Conservation (phyloP, 2,888 invertebrate genomes). For the Orgyia antiqua region DNA sequence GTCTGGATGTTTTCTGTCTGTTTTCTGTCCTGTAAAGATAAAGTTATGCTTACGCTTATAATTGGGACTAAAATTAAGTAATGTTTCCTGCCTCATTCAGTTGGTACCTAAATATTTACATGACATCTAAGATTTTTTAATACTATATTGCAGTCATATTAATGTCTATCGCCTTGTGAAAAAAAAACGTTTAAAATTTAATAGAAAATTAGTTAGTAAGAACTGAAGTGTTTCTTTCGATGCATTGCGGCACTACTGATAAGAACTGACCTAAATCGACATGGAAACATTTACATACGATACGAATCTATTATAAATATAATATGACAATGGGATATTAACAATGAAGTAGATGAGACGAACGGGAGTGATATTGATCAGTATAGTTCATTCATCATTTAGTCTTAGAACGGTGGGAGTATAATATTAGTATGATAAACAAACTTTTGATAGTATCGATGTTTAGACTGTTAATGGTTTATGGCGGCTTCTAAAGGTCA, state of each 20-base stretch:
- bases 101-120: no score
- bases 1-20: no score
- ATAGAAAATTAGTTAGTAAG: no score
- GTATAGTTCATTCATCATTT: slow-evolving; percentile 57
- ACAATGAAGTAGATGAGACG: slow-evolving; percentile 51
- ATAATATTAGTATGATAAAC: slow-evolving; percentile 42
- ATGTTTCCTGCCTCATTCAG: no score
- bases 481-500: slow-evolving; percentile 15
- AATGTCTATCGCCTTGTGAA: no score
- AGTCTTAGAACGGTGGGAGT: slow-evolving; percentile 28
- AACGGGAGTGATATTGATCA: slow-evolving; percentile 42
- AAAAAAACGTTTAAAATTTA: no score
- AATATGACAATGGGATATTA: slow-evolving; percentile 63
- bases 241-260: not conserved
- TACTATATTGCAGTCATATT: no score
- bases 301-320: slow-evolving; percentile 59
- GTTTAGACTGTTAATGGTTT: slow-evolving; percentile 36
- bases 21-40: no score
- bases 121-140: no score
- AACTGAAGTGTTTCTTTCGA: no score
- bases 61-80: no score
- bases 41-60: no score
- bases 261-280: slow-evolving; percentile 30
- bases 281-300: slow-evolving; percentile 42
- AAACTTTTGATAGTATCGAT: slow-evolving; percentile 41